These are phyloP conservation scores for Pammene aurita DNA, from an alignment of 2,888 invertebrate species.

Conservation along the genomic window DNA sequence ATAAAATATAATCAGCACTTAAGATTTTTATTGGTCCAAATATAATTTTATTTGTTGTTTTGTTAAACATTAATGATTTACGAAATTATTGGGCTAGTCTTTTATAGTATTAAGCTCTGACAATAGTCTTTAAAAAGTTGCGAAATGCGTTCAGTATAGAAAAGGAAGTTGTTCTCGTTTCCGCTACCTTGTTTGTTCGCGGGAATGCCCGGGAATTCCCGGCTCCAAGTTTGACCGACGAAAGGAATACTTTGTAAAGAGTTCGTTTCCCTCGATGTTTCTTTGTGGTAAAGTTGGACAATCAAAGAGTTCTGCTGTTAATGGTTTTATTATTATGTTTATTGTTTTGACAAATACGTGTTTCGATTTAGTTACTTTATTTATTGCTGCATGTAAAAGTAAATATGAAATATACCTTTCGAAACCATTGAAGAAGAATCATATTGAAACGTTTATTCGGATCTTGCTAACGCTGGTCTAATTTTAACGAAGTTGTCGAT, in stretches of 20 bases:
- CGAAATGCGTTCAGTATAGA: constrained; percentile 4
- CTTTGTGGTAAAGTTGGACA: constrained; percentile 53
- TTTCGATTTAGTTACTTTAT: not conserved
- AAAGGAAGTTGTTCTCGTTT: constrained; percentile 72
- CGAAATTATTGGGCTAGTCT: not conserved
- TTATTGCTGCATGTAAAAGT: no score
- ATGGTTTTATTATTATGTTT: not conserved
- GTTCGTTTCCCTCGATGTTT: constrained; percentile 55
- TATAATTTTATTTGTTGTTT: not conserved
- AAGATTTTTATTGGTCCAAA: no score
- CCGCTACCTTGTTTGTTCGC: constrained; percentile 55
- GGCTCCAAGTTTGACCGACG: constrained; percentile 63
- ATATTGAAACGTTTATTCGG: no score
- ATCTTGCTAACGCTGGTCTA: no score
- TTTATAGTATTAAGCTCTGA: not conserved
- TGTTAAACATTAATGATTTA: not conserved
- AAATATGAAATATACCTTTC: no score
- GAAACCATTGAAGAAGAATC: no score
- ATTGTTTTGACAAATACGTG: constrained; percentile 1
- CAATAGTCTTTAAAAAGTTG: constrained; percentile 2
- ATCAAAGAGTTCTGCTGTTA: constrained; percentile 51
- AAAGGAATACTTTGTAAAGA: constrained; percentile 71
- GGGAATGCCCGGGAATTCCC: constrained; percentile 59
- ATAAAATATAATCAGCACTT: no score
- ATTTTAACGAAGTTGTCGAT: no score